Conservation (phyloP, 2,888 invertebrate species). For the Tribolium freemani region DNA sequence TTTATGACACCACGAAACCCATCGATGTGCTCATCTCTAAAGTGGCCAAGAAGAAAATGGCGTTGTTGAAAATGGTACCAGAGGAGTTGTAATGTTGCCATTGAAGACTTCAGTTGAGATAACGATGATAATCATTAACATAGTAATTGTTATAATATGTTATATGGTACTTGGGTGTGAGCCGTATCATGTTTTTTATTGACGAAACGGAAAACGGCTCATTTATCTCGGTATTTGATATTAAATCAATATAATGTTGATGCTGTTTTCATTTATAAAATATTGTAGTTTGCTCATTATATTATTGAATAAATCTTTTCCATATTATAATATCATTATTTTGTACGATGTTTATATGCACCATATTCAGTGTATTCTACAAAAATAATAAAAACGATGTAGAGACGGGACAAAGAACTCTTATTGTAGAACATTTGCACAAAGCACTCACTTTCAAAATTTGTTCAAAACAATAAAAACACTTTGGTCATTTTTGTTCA, state of each 20-base stretch:
- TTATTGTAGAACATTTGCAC: neutral
- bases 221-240: conserved; percentile 52
- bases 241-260: conserved; percentile 60
- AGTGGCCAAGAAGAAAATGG: conserved; percentile 91
- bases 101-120: conserved; percentile 56
- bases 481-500: no score
- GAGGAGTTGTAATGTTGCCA: conserved; percentile 65
- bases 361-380: conserved; percentile 32
- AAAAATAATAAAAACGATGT: conserved; percentile 33
- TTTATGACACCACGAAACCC: conserved; percentile 91
- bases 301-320: conserved; percentile 60
- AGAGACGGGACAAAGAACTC: conserved; percentile 11
- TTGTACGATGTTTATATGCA: conserved; percentile 45
- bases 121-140: conserved; percentile 67
- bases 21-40: conserved; percentile 93
- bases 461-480: no score
- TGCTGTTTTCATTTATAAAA: conserved; percentile 60
- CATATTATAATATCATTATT: conserved; percentile 47
- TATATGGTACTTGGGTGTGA: conserved; percentile 47
- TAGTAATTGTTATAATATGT: conserved; percentile 62
- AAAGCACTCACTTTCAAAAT: no score
- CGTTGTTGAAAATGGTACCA: conserved; percentile 89
- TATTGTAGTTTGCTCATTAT: conserved; percentile 59
- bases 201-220: conserved; percentile 30
- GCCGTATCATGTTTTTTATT: conserved; percentile 33